phyloP scores from a whole-genome alignment of 2,113 vertebrate species.

The Labeo rohita region DNA sequence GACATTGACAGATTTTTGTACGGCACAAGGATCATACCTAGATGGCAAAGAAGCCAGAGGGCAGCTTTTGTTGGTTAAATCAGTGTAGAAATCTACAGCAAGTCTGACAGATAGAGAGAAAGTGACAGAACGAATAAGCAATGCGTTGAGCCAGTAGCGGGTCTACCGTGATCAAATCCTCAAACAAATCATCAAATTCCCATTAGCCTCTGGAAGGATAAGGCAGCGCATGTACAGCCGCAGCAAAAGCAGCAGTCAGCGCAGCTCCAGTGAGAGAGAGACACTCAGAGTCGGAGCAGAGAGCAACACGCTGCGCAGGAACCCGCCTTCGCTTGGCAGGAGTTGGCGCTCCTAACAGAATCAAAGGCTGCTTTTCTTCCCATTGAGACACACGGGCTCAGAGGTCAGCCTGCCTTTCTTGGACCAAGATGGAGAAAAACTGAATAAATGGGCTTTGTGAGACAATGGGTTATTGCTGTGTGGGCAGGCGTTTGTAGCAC shows the following conservation, averaged over 20 bases:
- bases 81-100: not conserved
- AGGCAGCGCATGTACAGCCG: not conserved
- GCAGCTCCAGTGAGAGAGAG: slow-evolving; percentile 30
- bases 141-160: not conserved
- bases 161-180: slow-evolving; percentile 11
- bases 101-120: not conserved
- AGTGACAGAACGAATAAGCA: not conserved
- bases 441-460: slow-evolving; percentile 68
- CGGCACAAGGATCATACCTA: too few relatives aligned
- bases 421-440: slow-evolving; percentile 62
- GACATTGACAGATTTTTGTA: not conserved
- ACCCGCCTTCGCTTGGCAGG: slow-evolving; percentile 57
- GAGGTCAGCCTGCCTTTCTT: slow-evolving; percentile 69
- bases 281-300: slow-evolving; percentile 41
- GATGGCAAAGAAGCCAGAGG: not conserved
- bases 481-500: slow-evolving; percentile 63
- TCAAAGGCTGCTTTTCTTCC: slow-evolving; percentile 73
- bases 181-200: slow-evolving; percentile 35
- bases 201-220: slow-evolving; percentile 45
- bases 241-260: slow-evolving; percentile 12
- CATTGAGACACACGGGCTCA: slow-evolving; percentile 62
- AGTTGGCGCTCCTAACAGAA: slow-evolving; percentile 63
- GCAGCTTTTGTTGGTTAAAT: not conserved
- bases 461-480: slow-evolving; percentile 58
- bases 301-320: slow-evolving; percentile 43